These are phyloP conservation scores for Bellardia pandia DNA, from an alignment of 2,888 invertebrate species.

Conservation along the genomic window DNA sequence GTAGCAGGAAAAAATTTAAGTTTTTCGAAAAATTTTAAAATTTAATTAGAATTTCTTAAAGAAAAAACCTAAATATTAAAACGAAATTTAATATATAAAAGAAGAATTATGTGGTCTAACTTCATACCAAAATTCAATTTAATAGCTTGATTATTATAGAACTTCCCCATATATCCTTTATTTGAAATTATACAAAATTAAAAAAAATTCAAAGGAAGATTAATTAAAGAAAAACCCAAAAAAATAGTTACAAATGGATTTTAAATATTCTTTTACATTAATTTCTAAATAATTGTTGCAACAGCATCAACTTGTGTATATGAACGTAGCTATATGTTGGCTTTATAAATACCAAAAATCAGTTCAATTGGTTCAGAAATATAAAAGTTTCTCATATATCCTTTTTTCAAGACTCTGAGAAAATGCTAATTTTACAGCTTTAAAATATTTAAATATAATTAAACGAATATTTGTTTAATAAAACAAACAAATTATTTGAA, in stretches of 20 bases:
- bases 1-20: neutral
- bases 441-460: neutral
- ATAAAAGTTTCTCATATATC: neutral
- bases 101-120: no score
- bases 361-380: neutral
- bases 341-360: neutral
- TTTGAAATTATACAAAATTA: neutral
- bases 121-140: neutral
- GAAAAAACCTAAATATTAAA: neutral
- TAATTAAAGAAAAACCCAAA: neutral
- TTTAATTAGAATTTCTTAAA: neutral
- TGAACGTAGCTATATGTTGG: neutral
- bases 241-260: neutral
- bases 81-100: neutral
- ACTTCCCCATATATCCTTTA: slow-evolving; percentile 13
- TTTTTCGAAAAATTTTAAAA: neutral
- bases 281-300: neutral
- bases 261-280: neutral
- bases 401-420: neutral
- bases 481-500: no score
- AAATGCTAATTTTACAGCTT: neutral
- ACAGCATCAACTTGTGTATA: neutral
- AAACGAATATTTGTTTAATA: no score
- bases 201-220: neutral
- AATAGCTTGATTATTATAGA: neutral